phyloP scores from a whole-genome alignment of 2,113 vertebrate species.

The Syngnathus scovelli region DNA sequence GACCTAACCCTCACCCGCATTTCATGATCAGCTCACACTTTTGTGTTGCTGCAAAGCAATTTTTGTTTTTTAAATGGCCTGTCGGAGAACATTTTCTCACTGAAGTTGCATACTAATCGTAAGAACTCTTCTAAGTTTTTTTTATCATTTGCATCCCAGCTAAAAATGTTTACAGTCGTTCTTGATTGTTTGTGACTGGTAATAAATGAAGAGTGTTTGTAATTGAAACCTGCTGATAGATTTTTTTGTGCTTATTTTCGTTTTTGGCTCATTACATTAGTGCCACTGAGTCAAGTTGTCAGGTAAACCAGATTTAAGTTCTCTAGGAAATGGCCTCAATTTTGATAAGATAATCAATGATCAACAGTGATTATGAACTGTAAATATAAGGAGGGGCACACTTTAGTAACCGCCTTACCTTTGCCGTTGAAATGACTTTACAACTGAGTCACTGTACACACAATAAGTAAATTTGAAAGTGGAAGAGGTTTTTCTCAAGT shows the following conservation, averaged over 20 bases:
- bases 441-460: no score
- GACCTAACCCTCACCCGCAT: constrained; percentile 17
- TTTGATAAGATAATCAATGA: background rate
- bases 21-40: background rate
- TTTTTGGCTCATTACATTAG: background rate
- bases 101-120: background rate
- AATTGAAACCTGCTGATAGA: background rate
- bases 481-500: no score
- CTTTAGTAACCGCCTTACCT: no score
- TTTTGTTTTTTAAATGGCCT: background rate
- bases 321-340: background rate
- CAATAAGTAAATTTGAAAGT: no score
- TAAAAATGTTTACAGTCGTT: constrained; percentile 1
- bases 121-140: background rate
- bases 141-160: background rate
- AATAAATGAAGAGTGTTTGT: background rate
- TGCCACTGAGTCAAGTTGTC: background rate
- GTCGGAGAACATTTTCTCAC: background rate
- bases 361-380: background rate
- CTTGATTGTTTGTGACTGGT: background rate
- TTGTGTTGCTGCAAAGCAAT: background rate
- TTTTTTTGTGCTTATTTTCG: background rate
- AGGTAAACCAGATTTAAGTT: background rate
- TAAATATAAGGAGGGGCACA: background rate
- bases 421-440: no score